Conservation (phyloP, 37 sponge, comb jelly and placozoan species). For the Aplysina aerophoba region DNA sequence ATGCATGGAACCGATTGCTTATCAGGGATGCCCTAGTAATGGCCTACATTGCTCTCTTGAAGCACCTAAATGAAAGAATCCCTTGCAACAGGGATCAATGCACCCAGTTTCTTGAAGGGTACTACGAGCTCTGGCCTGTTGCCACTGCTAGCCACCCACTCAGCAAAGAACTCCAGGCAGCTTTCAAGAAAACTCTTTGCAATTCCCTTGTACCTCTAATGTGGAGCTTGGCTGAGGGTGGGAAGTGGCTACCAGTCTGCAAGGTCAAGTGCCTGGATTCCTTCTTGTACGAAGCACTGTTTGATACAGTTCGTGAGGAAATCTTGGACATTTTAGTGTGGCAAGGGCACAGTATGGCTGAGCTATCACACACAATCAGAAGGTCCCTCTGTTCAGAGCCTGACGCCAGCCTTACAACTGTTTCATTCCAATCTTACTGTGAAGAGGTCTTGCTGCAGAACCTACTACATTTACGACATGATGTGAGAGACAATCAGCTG, state of each 20-base stretch:
- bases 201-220: not conserved
- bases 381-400: not conserved
- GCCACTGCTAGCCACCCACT: not conserved
- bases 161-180: not conserved
- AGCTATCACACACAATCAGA: constrained; percentile 21
- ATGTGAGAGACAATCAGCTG: constrained; percentile 44
- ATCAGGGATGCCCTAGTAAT: constrained; percentile 34
- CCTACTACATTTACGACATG: not conserved
- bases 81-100: not conserved
- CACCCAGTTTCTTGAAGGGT: constrained; percentile 18
- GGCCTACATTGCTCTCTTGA: constrained; percentile 43
- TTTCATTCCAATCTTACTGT: constrained; percentile 41
- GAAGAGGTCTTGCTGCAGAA: constrained; percentile 41
- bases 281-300: not conserved
- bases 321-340: constrained; percentile 33
- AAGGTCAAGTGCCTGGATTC: not conserved
- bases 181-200: not conserved
- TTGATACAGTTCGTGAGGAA: constrained; percentile 1
- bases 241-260: constrained; percentile 51
- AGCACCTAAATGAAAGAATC: constrained; percentile 7
- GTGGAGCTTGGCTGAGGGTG: constrained; percentile 31
- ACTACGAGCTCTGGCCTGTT: constrained; percentile 60
- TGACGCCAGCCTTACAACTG: not conserved
- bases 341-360: constrained; percentile 30
- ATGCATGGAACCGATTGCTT: constrained; percentile 58